Base-by-base conservation (phyloP, 1,140 invertebrate genomes). In the Orchesella cincta region DNA sequence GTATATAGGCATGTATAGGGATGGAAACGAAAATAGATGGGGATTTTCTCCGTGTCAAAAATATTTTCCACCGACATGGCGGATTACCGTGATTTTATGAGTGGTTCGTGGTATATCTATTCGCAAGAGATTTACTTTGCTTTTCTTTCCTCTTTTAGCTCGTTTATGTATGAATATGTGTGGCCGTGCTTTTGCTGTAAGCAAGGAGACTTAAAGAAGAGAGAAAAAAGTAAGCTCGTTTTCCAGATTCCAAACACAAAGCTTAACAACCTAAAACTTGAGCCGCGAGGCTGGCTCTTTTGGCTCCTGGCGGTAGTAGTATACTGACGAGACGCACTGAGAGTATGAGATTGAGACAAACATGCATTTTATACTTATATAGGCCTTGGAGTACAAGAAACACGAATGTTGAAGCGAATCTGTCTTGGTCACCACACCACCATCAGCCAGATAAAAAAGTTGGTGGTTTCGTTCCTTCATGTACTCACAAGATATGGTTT, bases 81-180 rank as follows among this genome's bases (percentile, higher is more conserved):
- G 62, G 62, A 67, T 67, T 67, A 67, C 62, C 62, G 62, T 67
- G 62, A 67, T 67, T 67, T 67, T 33, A 67, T 67, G 62, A 67
- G 62, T 67, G 62, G 62, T 67, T 67, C 62, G 62, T 67, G 62
- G 28, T 31, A 33, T 67, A 67, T 67, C 62, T 67, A 67, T 67
- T 67, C 62, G 31, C 62, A 31, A 67, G 31, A 67, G 62, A 67
- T 67, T 67, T 67, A 67, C 54, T 57, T 57, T 67, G 14, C 31
- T 23, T 67, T 57, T n/a, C 5, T 23, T 57, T 18, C 23, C 52
- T 57, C 8, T 46, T n/a, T 20, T 46, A 8, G 39, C 39, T 46
- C 39, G 8, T 57, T 57, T 57, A 57, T 57, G 52, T 57, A 57
- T 57, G 23, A 57, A 57, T n/a, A n/a, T 57, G 52, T 57, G 12